Percentiles rank a stretch among this genome's conserved stretches.
Evolutionary conservation across 2,888 invertebrate species (phyloP).

Genomic region (Perizoma flavofasciatum): DNA sequence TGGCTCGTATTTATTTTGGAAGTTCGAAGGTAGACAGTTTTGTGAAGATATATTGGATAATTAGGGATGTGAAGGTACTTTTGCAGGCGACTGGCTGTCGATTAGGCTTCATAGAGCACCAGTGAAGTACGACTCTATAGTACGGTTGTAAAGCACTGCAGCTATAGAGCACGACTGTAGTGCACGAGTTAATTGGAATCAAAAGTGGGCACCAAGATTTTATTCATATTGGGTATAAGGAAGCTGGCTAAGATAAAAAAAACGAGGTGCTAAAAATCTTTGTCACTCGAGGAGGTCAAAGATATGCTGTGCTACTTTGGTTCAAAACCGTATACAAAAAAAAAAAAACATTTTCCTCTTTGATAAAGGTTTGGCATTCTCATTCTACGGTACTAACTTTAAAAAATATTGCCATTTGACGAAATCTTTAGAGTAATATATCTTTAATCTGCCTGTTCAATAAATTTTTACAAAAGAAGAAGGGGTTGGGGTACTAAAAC

Average conservation of each 20-base stretch:
- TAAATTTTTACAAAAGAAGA: too few relatives aligned
- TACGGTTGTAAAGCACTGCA: slow-evolving; percentile 1
- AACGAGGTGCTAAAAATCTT: not conserved
- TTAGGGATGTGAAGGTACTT: slow-evolving; percentile 8
- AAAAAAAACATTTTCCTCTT: too few relatives aligned
- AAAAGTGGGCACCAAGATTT: slow-evolving; percentile 13
- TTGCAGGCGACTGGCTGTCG: not conserved
- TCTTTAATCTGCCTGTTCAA: too few relatives aligned
- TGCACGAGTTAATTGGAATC: slow-evolving; percentile 26
- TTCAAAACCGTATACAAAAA: too few relatives aligned
- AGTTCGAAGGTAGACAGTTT: not conserved
- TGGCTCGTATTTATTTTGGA: too few relatives aligned
- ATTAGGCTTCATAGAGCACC: slow-evolving; percentile 18
- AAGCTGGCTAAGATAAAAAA: not conserved
- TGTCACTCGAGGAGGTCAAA: too few relatives aligned
- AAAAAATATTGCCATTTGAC: too few relatives aligned
- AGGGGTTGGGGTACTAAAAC: too few relatives aligned
- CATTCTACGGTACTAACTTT: too few relatives aligned
- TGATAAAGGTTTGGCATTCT: too few relatives aligned
- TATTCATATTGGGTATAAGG: slow-evolving; percentile 19
- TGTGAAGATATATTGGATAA: not conserved
- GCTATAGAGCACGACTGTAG: slow-evolving; percentile 6
- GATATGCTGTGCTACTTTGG: too few relatives aligned
- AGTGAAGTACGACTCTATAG: not conserved
- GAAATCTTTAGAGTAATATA: too few relatives aligned